Evolutionary conservation across 1,140 invertebrate genomes (phyloP), one percentile per base, ranked within the genome.

Genomic region (Brachionus rotundiformis): DNA sequence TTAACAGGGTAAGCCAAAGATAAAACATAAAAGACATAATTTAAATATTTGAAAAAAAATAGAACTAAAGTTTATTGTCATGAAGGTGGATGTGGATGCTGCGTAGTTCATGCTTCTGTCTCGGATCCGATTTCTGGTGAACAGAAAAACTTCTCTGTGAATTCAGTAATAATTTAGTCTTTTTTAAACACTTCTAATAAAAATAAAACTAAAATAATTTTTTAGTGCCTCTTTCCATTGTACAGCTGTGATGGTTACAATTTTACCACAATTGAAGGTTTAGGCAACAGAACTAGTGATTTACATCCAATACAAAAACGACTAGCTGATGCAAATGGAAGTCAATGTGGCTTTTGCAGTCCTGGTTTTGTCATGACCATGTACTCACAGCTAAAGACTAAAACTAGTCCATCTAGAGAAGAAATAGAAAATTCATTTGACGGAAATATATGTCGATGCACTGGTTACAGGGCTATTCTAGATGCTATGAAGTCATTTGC

Each of bases 61-160:
- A 76, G 93, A 7, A 94, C 93, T 0, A 94, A 95, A 85, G 90
- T 88, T 4, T 86, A 87, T 84, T 95, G 93, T 84, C 87, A 90
- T 10, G 93, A 95, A 87, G 94, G 93, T 23, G 93, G 93, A 0
- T 95, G 94, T 84, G 93, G 94, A 0, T 90, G 90, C 1, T 95
- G 93, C 85, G 88, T 91, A 2, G 91, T 91, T 0, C 88, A 87
- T 39, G 87, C 88, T 0, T 31, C 29, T 39, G 59, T 39, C 7
- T 85, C 86, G 13, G 1, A 87, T 92, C 83, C 90, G 90, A 8
- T 84, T 89, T 1, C 89, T 85, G 13, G 88, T 83, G 89, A 90
- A 85, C 84, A 85, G 82, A 85, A 90, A 82, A 90, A 88, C 7
- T 90, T 91, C 83, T 90, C 92, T 8, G 91, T 93, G 0, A 94